Conservation (phyloP, 2,113 vertebrate genomes). For the Prietella phreatophila region DNA sequence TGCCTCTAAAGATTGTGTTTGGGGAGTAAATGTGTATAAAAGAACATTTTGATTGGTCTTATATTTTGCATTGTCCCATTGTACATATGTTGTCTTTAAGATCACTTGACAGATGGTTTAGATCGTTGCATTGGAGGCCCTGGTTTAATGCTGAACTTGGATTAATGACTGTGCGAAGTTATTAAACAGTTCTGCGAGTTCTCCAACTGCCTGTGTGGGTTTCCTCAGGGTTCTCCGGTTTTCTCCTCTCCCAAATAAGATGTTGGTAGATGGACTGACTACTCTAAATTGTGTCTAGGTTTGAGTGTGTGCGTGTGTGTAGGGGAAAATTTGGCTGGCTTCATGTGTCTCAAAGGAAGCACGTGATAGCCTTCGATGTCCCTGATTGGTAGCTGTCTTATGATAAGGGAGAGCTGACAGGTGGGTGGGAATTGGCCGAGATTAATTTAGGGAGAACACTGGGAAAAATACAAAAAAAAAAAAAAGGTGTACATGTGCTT, state of each 20-base stretch:
- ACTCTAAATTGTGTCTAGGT: not conserved
- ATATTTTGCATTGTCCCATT: not conserved
- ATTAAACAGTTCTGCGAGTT: not conserved
- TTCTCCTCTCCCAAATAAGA: not conserved
- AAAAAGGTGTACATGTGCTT: too few relatives aligned
- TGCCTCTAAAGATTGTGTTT: not conserved
- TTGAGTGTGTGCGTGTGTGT: not conserved
- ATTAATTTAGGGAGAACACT: too few relatives aligned
- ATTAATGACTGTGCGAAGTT: not conserved
- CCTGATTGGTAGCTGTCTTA: not conserved
- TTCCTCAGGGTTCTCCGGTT: not conserved
- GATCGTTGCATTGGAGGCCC: not conserved
- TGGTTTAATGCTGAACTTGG: not conserved
- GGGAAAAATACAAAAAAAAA: too few relatives aligned
- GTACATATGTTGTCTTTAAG: not conserved
- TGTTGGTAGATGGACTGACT: not conserved
- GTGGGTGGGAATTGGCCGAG: too few relatives aligned
- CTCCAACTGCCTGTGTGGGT: not conserved
- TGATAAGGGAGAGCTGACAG: not conserved
- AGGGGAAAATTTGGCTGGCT: not conserved
- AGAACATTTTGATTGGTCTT: not conserved
- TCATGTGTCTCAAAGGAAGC: not conserved
- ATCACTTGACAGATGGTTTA: not conserved
- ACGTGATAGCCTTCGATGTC: not conserved
- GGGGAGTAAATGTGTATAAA: not conserved